Percentiles rank a stretch among this genome's conserved stretches.
Evolutionary conservation across 2,797 vertebrate species (phyloP).

Genomic region (Numenius phaeopus): DNA sequence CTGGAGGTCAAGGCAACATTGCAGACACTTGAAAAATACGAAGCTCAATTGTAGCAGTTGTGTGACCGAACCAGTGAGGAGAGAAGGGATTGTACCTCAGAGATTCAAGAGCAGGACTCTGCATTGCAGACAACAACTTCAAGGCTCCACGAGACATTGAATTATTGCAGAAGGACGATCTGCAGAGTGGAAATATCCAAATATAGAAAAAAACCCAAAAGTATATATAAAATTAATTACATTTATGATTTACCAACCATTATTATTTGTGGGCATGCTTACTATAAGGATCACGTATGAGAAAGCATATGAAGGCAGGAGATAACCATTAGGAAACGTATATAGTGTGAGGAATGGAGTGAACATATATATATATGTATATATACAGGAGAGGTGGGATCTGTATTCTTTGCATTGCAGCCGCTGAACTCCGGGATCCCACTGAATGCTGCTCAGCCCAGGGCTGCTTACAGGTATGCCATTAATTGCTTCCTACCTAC

Average conservation of each 20-base stretch:
- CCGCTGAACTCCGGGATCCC: background rate
- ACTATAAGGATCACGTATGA: background rate
- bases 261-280: background rate
- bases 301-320: background rate
- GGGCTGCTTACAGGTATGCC: background rate
- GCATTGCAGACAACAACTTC: background rate
- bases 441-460: background rate
- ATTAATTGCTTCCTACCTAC: background rate
- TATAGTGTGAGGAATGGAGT: background rate
- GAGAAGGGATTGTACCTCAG: background rate
- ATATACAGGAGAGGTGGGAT: background rate
- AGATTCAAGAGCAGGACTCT: background rate
- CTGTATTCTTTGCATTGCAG: background rate
- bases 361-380: background rate
- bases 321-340: background rate
- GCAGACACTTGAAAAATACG: background rate
- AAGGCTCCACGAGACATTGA: background rate
- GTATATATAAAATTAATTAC: background rate
- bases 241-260: background rate
- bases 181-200: background rate
- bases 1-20: rapidly evolving
- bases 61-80: background rate
- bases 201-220: background rate
- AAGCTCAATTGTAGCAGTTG: background rate
- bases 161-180: background rate